phyloP scores from a whole-genome alignment of 2,888 invertebrate genomes.

The Drosophila birchii region DNA sequence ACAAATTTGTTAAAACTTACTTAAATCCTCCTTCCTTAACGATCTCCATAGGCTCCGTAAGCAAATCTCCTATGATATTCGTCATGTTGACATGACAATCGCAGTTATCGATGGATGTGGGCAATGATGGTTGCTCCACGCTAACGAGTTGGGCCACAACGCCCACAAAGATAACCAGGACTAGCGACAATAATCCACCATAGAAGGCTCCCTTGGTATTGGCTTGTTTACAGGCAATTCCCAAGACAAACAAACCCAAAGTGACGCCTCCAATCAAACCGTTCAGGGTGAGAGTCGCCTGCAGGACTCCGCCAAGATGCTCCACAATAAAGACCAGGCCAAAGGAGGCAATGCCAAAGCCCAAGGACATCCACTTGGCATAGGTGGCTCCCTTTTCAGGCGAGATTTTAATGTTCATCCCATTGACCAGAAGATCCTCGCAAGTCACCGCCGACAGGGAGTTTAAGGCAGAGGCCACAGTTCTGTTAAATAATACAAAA shows the following conservation, averaged over 20 bases:
- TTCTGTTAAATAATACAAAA: constrained; percentile 86
- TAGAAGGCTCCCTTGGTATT: constrained; percentile 88
- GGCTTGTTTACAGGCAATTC: constrained; percentile 95
- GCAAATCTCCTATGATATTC: constrained; percentile 40
- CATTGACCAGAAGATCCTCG: constrained; percentile 92
- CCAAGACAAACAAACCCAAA: constrained; percentile 93
- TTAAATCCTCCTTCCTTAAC: constrained; percentile 60
- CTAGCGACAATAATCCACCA: constrained; percentile 82
- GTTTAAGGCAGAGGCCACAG: constrained; percentile 97
- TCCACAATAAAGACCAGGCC: constrained; percentile 94
- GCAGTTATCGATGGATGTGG: constrained; percentile 78
- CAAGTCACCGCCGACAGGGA: constrained; percentile 96
- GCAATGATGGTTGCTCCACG: constrained; percentile 69
- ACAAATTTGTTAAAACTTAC: constrained; percentile 49
- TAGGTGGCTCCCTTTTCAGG: constrained; percentile 91
- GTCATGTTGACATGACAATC: constrained; percentile 81
- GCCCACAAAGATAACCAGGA: constrained; percentile 83
- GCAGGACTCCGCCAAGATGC: constrained; percentile 93
- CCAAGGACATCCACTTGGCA: constrained; percentile 89
- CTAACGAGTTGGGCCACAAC: constrained; percentile 82
- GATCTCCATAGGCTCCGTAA: constrained; percentile 41
- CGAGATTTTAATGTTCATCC: constrained; percentile 89
- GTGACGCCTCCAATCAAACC: constrained; percentile 96
- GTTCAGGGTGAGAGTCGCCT: constrained; percentile 94
- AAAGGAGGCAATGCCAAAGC: constrained; percentile 91